phyloP scores from a whole-genome alignment of 2,888 invertebrate genomes.

The Calameuta filiformis region DNA sequence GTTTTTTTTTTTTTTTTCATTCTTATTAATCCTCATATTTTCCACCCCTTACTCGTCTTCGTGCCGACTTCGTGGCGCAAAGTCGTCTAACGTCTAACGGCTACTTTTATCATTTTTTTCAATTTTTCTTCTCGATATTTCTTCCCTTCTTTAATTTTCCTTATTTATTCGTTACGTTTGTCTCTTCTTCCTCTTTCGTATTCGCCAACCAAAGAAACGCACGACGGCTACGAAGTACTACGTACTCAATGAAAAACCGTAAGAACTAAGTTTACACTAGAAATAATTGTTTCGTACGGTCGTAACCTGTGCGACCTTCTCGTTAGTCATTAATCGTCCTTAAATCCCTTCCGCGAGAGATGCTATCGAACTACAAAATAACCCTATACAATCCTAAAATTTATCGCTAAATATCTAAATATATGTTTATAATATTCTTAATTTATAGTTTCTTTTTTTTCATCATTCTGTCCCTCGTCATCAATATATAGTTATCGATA shows the following conservation, averaged over 20 bases:
- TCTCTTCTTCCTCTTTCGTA: too few species aligned
- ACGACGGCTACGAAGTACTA: not conserved
- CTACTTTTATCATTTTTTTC: too few species aligned
- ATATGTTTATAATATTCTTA: conserved; percentile 18
- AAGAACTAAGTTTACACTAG: not conserved
- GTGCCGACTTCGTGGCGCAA: too few species aligned
- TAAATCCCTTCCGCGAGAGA: conserved; percentile 14
- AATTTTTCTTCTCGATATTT: too few species aligned
- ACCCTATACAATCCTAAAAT: conserved; percentile 23
- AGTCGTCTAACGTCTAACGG: too few species aligned
- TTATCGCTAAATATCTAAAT: conserved; percentile 30
- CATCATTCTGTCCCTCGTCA: conserved; percentile 7
- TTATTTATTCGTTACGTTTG: too few species aligned
- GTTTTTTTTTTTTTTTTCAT: too few species aligned
- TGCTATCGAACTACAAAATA: conserved; percentile 32
- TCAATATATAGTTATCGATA: conserved; percentile 5
- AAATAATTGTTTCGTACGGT: too few species aligned
- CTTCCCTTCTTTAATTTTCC: too few species aligned
- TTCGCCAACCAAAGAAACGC: not conserved
- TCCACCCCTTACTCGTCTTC: too few species aligned
- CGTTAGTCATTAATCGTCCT: not conserved
- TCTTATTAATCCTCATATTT: too few species aligned
- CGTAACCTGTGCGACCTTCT: not conserved
- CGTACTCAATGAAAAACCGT: not conserved
- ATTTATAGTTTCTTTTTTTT: conserved; percentile 12